phyloP scores from a whole-genome alignment of 2,888 invertebrate species.

The Rhagonycha lutea region DNA sequence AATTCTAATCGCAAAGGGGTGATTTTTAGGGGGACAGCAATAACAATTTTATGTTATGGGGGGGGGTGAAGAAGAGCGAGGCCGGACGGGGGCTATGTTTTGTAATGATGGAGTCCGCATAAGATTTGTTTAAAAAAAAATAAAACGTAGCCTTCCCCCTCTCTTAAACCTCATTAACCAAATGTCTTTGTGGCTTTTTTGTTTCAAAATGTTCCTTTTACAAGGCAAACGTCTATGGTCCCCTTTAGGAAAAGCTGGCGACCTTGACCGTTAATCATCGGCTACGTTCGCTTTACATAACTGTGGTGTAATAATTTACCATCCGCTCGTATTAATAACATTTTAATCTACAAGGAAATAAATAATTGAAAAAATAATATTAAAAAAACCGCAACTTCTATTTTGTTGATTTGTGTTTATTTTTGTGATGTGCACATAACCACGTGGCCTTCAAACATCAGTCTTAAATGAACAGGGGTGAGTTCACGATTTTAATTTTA shows the following conservation, averaged over 20 bases:
- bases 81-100: no score
- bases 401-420: not conserved
- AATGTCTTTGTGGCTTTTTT: no score
- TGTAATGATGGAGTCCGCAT: no score
- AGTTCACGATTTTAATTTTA: not conserved
- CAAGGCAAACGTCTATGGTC: not conserved
- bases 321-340: not conserved
- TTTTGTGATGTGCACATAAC: not conserved
- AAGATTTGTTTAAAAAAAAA: no score
- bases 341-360: not conserved
- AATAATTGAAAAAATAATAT: not conserved
- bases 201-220: no score
- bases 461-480: not conserved
- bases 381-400: not conserved
- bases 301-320: not conserved
- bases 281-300: not conserved
- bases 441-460: not conserved
- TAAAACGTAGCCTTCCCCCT: no score
- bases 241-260: not conserved
- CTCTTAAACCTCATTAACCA: no score
- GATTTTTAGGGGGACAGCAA: no score
- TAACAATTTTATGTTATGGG: no score
- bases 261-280: not conserved
- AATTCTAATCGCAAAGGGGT: no score
- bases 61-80: no score